Conservation (phyloP, 2,888 invertebrate species). For the Merodon equestris region DNA sequence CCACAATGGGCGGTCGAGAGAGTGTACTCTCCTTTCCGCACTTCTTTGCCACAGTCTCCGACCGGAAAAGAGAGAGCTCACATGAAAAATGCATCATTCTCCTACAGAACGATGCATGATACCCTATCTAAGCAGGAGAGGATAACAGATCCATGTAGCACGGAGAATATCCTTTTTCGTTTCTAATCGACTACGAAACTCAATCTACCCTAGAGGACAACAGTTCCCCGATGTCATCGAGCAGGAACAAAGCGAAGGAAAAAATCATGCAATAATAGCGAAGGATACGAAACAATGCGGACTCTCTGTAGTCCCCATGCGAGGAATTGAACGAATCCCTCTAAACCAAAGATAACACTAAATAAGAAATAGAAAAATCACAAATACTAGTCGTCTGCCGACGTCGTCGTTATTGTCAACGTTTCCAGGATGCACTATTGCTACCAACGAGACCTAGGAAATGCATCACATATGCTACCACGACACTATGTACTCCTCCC, state of each 20-base stretch:
- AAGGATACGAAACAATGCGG: slow-evolving; percentile 31
- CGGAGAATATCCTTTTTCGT: too few species aligned
- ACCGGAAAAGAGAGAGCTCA: slow-evolving; percentile 42
- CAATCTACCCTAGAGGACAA: slow-evolving; percentile 34
- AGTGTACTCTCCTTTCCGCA: slow-evolving; percentile 59
- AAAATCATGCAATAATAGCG: background rate
- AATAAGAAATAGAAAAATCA: slow-evolving; percentile 68
- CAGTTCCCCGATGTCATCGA: background rate
- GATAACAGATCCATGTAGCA: too few species aligned
- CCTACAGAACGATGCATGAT: too few species aligned
- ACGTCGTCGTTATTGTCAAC: slow-evolving; percentile 26
- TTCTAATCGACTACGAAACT: background rate
- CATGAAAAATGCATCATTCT: slow-evolving; percentile 3
- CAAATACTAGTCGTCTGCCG: slow-evolving; percentile 51
- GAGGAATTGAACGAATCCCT: slow-evolving; percentile 4
- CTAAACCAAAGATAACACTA: slow-evolving; percentile 64
- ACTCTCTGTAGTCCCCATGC: slow-evolving; percentile 15
- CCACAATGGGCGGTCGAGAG: slow-evolving; percentile 23
- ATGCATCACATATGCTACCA: slow-evolving; percentile 60
- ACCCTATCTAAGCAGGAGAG: too few species aligned
- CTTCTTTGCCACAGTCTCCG: slow-evolving; percentile 31
- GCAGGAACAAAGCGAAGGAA: too few species aligned
- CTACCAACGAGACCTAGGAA: slow-evolving; percentile 27
- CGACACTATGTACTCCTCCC: too few species aligned
- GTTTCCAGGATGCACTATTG: slow-evolving; percentile 39